Conservation (phyloP, 1,140 invertebrate genomes). For the Stenopsyche tienmushanensis region DNA sequence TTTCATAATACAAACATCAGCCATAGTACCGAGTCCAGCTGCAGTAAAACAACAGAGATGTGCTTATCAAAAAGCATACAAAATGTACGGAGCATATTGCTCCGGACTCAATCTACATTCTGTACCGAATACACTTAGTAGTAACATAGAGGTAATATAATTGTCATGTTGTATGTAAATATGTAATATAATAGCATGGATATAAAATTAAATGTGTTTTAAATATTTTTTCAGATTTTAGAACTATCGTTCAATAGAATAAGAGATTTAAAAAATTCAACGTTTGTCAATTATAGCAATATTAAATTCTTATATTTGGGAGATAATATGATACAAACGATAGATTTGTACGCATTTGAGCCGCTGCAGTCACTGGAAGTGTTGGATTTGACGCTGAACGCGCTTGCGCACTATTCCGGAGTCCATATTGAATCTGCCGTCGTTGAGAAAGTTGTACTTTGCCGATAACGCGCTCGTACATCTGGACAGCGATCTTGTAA, state of each 20-base stretch:
- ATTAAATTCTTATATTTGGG: slow-evolving; percentile 60
- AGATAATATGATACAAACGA: slow-evolving; percentile 61
- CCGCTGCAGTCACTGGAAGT: slow-evolving; percentile 55
- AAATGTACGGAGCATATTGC: slow-evolving; percentile 57
- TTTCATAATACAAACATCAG: too few species aligned
- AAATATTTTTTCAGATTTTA: slow-evolving; percentile 56
- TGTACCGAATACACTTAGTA: slow-evolving; percentile 55
- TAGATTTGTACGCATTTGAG: slow-evolving; percentile 58
- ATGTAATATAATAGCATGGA: not conserved
- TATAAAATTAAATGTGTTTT: slow-evolving; percentile 4
- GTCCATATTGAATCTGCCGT: slow-evolving; percentile 58
- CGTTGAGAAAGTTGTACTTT: slow-evolving; percentile 59
- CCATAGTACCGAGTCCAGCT: slow-evolving; percentile 9
- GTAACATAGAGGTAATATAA: slow-evolving; percentile 56
- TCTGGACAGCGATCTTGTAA: slow-evolving; percentile 47
- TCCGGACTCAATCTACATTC: slow-evolving; percentile 54
- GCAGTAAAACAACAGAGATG: slow-evolving; percentile 47
- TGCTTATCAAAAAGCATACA: slow-evolving; percentile 55
- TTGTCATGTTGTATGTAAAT: not conserved
- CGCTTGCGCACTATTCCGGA: slow-evolving; percentile 57
- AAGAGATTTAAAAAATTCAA: slow-evolving; percentile 56
- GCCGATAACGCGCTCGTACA: slow-evolving; percentile 57
- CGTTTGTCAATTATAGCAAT: slow-evolving; percentile 57
- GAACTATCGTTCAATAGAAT: slow-evolving; percentile 64
- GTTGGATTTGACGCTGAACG: slow-evolving; percentile 61